phyloP scores from a whole-genome alignment of 2,888 invertebrate genomes.

The Microctonus hyperodae region DNA sequence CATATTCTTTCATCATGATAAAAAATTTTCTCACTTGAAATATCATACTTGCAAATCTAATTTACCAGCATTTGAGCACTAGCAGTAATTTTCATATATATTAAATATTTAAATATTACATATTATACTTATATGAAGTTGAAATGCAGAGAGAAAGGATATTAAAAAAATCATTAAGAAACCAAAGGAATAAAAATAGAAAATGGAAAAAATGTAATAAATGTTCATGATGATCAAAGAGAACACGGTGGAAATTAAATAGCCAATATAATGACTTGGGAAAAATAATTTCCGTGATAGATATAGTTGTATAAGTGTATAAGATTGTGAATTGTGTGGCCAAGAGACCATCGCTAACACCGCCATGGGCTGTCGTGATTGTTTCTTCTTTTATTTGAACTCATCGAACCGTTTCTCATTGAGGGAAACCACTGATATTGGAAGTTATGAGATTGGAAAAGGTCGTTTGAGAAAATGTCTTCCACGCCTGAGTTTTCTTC shows the following conservation, averaged over 20 bases:
- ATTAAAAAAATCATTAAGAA: not conserved
- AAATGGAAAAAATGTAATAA: not conserved
- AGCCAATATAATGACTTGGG: constrained; percentile 7
- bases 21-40: too few species aligned
- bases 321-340: not conserved
- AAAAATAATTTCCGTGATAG: constrained; percentile 17
- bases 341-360: not conserved
- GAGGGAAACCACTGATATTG: constrained; percentile 22
- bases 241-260: not conserved
- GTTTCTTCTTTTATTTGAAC: constrained; percentile 29
- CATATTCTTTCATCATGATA: too few species aligned
- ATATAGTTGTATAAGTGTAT: not conserved
- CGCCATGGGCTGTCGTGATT: constrained; percentile 22
- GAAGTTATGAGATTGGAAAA: constrained; percentile 34
- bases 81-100: too few species aligned
- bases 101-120: too few species aligned
- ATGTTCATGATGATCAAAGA: not conserved
- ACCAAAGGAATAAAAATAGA: not conserved
- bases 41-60: too few species aligned
- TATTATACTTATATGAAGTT: not conserved
- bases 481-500: constrained; percentile 1
- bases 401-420: constrained; percentile 28
- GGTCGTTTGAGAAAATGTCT: constrained; percentile 26
- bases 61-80: too few species aligned
- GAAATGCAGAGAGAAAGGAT: not conserved